Evolutionary conservation across 2,888 invertebrate genomes (phyloP).

Genomic region (Tenthredo distinguenda): DNA sequence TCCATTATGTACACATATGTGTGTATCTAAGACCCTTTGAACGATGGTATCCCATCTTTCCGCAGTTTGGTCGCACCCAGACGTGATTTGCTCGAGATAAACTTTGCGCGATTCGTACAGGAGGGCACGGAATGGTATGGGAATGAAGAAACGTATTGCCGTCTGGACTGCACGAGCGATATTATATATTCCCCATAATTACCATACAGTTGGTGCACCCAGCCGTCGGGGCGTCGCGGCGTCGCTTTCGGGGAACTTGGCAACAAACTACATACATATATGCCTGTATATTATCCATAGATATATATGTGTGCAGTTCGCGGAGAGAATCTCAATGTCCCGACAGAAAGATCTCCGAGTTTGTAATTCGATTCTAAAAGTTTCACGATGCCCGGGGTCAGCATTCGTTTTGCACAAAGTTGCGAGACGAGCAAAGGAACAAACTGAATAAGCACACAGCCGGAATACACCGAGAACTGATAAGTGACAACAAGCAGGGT

Average conservation of each 20-base stretch:
- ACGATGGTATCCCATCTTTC: background rate
- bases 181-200: background rate
- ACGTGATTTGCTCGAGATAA: background rate
- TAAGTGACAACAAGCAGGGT: background rate
- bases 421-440: background rate
- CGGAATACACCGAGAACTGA: background rate
- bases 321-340: background rate
- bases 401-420: background rate
- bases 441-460: background rate
- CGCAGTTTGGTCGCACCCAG: background rate
- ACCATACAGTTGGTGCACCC: background rate
- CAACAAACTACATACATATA: background rate
- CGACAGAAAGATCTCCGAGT: constrained; percentile 1
- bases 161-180: background rate
- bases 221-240: background rate
- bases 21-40: background rate
- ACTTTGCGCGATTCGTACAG: background rate
- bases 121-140: background rate
- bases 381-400: constrained; percentile 13
- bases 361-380: constrained; percentile 7
- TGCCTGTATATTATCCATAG: background rate
- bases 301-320: no score
- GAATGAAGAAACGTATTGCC: background rate
- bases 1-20: background rate
- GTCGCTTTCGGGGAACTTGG: background rate